Evolutionary conservation across 2,113 vertebrate genomes (phyloP).

Genomic region (Toxotes jaculatrix): DNA sequence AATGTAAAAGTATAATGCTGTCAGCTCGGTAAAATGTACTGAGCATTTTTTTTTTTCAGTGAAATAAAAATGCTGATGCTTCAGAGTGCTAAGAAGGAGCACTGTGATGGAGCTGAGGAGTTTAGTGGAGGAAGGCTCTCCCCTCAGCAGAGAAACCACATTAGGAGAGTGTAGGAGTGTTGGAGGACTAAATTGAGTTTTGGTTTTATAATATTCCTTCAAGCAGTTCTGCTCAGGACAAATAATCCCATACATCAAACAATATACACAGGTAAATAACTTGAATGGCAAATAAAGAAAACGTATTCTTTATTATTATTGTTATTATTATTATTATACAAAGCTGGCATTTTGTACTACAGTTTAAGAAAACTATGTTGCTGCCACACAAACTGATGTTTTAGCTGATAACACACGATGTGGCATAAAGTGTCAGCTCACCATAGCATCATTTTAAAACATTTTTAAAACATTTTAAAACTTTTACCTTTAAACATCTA

Average conservation of each 20-base stretch:
- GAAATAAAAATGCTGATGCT: conserved; percentile 20
- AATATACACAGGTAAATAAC: background rate
- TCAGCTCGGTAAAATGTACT: conserved; percentile 18
- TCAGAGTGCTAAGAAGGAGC: background rate
- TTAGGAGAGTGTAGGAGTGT: background rate
- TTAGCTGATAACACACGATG: too few species aligned
- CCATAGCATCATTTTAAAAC: too few species aligned
- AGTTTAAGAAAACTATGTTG: too few species aligned
- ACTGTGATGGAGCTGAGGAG: background rate
- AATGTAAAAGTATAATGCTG: background rate
- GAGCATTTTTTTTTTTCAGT: conserved; percentile 35
- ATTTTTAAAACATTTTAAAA: too few species aligned
- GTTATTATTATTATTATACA: too few species aligned
- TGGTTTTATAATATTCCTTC: background rate
- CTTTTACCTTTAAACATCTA: background rate
- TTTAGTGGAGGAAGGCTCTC: background rate
- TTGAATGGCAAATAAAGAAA: background rate
- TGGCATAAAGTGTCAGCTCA: too few species aligned
- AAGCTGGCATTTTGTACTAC: too few species aligned
- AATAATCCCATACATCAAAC: background rate
- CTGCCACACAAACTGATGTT: too few species aligned
- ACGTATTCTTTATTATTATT: too few species aligned
- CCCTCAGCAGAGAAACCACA: background rate
- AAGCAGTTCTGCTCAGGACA: background rate
- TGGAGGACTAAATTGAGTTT: background rate